Conservation (phyloP, 2,797 vertebrate genomes). For the Dermochelys coriacea region DNA sequence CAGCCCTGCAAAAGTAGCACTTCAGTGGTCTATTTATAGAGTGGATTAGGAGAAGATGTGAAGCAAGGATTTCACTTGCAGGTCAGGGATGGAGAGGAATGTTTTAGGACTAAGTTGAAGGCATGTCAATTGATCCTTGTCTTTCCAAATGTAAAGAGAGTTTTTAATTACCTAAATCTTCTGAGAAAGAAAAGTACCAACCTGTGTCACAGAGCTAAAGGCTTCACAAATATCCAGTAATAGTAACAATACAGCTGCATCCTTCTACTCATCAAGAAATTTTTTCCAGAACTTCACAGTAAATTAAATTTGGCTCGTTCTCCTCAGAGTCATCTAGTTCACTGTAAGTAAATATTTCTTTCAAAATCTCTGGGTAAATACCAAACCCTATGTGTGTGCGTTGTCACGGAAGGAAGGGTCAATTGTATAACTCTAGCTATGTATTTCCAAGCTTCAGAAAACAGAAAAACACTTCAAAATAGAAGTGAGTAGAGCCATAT, state of each 20-base stretch:
- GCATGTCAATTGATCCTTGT: not conserved
- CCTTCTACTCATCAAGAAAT: not conserved
- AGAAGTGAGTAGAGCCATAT: not conserved
- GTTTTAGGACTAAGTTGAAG: not conserved
- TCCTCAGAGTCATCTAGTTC: constrained; percentile 45
- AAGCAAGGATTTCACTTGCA: not conserved
- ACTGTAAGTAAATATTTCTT: constrained; percentile 46
- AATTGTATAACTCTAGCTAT: not conserved
- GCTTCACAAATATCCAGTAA: not conserved
- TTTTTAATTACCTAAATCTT: not conserved
- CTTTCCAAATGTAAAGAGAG: not conserved
- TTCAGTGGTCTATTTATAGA: constrained; percentile 9
- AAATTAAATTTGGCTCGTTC: constrained; percentile 43
- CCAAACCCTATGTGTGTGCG: not conserved
- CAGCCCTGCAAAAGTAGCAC: rapidly evolving
- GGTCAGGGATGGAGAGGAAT: not conserved
- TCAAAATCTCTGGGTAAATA: constrained; percentile 29
- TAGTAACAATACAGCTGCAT: not conserved
- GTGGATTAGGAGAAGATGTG: not conserved
- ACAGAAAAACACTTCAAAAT: not conserved
- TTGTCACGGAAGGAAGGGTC: not conserved
- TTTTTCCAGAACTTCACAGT: constrained; percentile 18
- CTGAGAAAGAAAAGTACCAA: not conserved
- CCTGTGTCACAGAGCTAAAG: not conserved
- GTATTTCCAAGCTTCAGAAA: not conserved